A percentile compares a stretch with the other conserved stretches of the same genome.
Evolutionary conservation across 2,888 invertebrate genomes (phyloP).

Genomic region (Drosophila pegasa): DNA sequence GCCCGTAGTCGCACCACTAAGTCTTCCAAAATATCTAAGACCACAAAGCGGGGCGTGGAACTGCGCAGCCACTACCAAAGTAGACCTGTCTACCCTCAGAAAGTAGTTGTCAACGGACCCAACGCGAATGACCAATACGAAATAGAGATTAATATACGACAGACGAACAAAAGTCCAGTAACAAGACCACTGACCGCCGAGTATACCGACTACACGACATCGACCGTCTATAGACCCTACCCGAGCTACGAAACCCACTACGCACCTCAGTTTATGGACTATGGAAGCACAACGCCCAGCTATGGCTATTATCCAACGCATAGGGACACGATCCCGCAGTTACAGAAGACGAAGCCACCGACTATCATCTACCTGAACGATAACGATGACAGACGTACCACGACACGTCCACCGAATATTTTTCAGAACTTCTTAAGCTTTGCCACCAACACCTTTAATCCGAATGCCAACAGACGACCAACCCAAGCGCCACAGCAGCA

Average conservation of each 20-base stretch:
- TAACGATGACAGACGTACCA: constrained; percentile 71
- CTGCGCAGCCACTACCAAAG: constrained; percentile 76
- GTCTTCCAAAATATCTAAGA: constrained; percentile 51
- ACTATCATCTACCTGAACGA: constrained; percentile 83
- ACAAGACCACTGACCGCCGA: constrained; percentile 44
- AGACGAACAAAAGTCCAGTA: constrained; percentile 76
- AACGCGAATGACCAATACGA: constrained; percentile 82
- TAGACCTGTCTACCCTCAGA: constrained; percentile 78
- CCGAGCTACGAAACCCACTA: constrained; percentile 67
- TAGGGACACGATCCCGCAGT: constrained; percentile 44
- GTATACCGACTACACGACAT: constrained; percentile 64
- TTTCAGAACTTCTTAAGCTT: constrained; percentile 81
- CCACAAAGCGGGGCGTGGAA: constrained; percentile 70
- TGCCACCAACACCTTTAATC: constrained; percentile 70
- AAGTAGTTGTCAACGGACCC: constrained; percentile 79
- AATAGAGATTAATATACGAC: constrained; percentile 85
- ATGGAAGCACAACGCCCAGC: constrained; percentile 59
- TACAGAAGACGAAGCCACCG: constrained; percentile 81
- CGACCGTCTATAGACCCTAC: constrained; percentile 70
- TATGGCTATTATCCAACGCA: constrained; percentile 58
- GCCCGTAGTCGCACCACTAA: constrained; percentile 38
- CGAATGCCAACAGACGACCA: constrained; percentile 44
- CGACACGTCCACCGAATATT: constrained; percentile 75
- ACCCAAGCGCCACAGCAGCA: constrained; percentile 37
- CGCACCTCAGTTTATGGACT: constrained; percentile 61